Evolutionary conservation across 2,113 vertebrate genomes (phyloP), one percentile per base, ranked within the genome.

Genomic region (Sigmodon hispidus): DNA sequence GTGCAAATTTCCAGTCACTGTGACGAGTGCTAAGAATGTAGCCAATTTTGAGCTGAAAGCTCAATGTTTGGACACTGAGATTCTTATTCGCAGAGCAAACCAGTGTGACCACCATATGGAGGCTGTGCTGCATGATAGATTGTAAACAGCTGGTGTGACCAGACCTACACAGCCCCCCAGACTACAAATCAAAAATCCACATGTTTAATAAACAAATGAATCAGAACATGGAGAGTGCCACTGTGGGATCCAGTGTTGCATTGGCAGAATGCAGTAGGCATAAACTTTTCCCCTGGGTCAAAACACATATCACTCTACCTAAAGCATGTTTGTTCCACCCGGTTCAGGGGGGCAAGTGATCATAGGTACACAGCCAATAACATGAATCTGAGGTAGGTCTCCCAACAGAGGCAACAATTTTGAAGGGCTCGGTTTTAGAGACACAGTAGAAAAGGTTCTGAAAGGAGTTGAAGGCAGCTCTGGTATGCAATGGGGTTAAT

Each of bases 201-300:
- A 48, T 31, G 81, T 91, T 90, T 77, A 50, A 91, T 73, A 91
- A 93, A 92, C 91, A 94, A 11, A 65, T 80, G 94, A 92, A 9
- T 88, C 83, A 92, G 69, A 63, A 34, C 40, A 89, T 21, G 55
- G n/a, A 16, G 48, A 63, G n/a, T 3, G 2, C 61, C 1, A 0
- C 90, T 36, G 26, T 31, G 7, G 36, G 43, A 40, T 34, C 43
- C 21, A 2, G 26, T 0, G 24, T 2, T 40, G 73, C 72, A 52
- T 0, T 50, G 67, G 77, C 0, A 7, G 73, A 22, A 31, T 15
- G 7, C 36, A 24, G 85, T 19, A 3, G 21, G n/a, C 8, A 3
- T 5, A n/a, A 57, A 76, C 48, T 70, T 34, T 16, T 1, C 75
- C 63, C 75, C 34, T 0, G 69, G 96, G 0, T 0, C 40, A 17